phyloP scores from a whole-genome alignment of 2,797 vertebrate genomes.

The Helicolenus hilgendorfi region DNA sequence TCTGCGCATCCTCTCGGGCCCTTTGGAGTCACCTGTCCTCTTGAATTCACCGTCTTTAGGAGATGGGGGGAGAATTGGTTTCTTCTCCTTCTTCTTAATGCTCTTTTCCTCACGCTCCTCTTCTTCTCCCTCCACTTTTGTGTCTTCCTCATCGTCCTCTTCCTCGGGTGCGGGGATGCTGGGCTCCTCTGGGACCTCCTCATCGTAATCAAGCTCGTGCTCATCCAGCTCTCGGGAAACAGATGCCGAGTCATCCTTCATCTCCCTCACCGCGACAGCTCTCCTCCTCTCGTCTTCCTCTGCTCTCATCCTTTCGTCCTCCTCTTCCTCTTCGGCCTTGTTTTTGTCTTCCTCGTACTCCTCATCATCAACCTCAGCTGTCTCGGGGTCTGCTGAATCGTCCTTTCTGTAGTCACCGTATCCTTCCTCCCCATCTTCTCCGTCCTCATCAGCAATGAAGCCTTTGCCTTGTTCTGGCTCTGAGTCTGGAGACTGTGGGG shows the following conservation, averaged over 20 bases:
- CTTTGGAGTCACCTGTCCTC: slow-evolving; percentile 80
- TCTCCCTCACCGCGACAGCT: slow-evolving; percentile 88
- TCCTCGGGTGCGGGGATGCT: slow-evolving; percentile 87
- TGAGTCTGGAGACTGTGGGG: slow-evolving; percentile 92
- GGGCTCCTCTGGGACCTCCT: slow-evolving; percentile 97
- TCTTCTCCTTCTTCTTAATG: slow-evolving; percentile 84
- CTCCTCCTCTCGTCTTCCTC: slow-evolving; percentile 74
- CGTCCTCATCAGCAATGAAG: slow-evolving; percentile 80
- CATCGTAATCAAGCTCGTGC: slow-evolving; percentile 98
- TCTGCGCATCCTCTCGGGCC: slow-evolving; percentile 84
- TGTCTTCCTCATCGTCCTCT: slow-evolving; percentile 92
- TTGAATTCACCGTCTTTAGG: slow-evolving; percentile 72
- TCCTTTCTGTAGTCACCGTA: slow-evolving; percentile 37
- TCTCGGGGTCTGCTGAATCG: not conserved
- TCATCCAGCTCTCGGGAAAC: slow-evolving; percentile 97
- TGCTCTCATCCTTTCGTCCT: slow-evolving; percentile 73
- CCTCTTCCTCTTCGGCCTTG: slow-evolving; percentile 91
- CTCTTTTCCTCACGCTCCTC: slow-evolving; percentile 78
- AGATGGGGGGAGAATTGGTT: slow-evolving; percentile 85
- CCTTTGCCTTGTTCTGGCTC: slow-evolving; percentile 85
- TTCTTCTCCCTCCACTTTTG: slow-evolving; percentile 87
- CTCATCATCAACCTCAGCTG: slow-evolving; percentile 79
- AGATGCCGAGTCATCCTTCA: slow-evolving; percentile 94
- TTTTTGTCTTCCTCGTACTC: slow-evolving; percentile 82
- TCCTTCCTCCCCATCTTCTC: slow-evolving; percentile 46